Base-by-base conservation (phyloP, 2,888 invertebrate species). In the Catocala sponsa region DNA sequence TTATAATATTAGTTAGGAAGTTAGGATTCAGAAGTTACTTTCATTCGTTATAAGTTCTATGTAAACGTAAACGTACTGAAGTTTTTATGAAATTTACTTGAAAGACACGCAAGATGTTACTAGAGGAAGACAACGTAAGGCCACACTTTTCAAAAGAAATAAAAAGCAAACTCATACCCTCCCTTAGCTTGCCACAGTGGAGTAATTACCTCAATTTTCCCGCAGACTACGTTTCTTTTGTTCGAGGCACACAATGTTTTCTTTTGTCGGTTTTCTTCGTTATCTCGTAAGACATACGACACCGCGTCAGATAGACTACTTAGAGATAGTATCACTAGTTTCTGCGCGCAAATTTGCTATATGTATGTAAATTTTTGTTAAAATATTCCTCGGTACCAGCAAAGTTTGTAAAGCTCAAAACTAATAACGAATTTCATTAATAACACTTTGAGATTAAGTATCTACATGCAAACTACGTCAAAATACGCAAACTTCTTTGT, bases 221-320 rank as follows among this genome's bases (percentile, higher is more conserved):
- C 51, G 13, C 15, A 48, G 48, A 10, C 61, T 51, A 48, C 64
- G 47, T 75, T 54, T 25, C 49, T 58, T 68, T 73, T 73, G 73
- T 73, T 75, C 33, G 2, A n/a, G 57, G 42, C 53, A 62, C 65
- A 74, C 73, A 72, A 60, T 68, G 73, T 72, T 68, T 65, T 50
- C 72, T 64, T 72, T 58, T 44, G 10, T 63, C 49, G 68, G 63
- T 74, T 46, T 57, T 49, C 59, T 75, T 75, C 57, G 68, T 75
- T 68, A 72, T 65, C 68, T 63, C 63, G 42, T 32, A 44, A 59
- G 44, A 50, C 48, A 61, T 15, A 43, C 51, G 59, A 49, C 35
- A 25, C 33, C 33, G n/a, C 15, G 35, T 12, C 41, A 41, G 44
- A 48, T 41, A 7, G 13, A 11, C 43, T 59, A 53, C 53, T 11